A percentile compares a stretch with the other conserved stretches of the same genome.
Evolutionary conservation across 1,140 invertebrate genomes (phyloP).

Genomic region (Tetragnatha versicolor): DNA sequence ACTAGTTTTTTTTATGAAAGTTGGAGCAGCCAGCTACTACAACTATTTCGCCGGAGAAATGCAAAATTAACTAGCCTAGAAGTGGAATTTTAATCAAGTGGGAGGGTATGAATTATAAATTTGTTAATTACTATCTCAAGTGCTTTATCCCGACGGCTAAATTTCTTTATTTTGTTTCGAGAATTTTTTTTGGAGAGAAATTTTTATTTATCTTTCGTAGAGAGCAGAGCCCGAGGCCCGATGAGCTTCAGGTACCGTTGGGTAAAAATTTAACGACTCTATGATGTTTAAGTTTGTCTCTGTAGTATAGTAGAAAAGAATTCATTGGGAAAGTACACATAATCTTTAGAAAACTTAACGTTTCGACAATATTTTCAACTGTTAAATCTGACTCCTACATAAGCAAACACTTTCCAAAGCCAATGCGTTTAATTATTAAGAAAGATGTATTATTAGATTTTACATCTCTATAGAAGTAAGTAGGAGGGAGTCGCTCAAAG

Average conservation of each 20-base stretch:
- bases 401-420: too few species aligned
- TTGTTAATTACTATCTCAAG: not conserved
- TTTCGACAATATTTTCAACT: too few species aligned
- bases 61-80: not conserved
- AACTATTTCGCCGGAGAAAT: constrained; percentile 11
- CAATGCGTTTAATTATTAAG: too few species aligned
- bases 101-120: constrained; percentile 23
- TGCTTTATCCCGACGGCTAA: not conserved
- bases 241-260: not conserved
- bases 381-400: too few species aligned
- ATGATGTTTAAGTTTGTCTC: too few species aligned
- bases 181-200: not conserved
- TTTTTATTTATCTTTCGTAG: not conserved
- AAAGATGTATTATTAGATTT: too few species aligned
- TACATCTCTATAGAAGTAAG: too few species aligned
- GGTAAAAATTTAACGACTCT: not conserved
- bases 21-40: not conserved
- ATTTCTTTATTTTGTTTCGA: not conserved
- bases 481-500: too few species aligned
- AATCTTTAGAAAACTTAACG: too few species aligned
- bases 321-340: too few species aligned
- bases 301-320: too few species aligned
- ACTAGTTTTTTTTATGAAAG: constrained; percentile 1
- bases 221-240: not conserved
- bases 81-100: constrained; percentile 32